Evolutionary conservation across 1,140 invertebrate genomes (phyloP).

Genomic region (Leptinotarsa texana): DNA sequence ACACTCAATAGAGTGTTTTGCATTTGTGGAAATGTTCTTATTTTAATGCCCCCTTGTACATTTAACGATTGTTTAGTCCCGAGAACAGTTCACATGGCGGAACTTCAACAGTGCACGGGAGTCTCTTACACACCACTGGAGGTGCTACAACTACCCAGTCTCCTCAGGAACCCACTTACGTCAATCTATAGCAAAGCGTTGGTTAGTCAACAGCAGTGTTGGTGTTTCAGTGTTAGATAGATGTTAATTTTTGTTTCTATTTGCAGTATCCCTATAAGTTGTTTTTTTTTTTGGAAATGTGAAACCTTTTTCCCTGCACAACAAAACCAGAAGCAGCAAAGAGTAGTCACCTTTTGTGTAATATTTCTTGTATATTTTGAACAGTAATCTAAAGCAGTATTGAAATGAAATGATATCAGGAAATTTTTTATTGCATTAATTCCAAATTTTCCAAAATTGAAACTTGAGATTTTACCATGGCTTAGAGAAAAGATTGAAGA

Average conservation of each 20-base stretch:
- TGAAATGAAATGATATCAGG: no score
- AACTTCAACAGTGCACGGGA: constrained; percentile 60
- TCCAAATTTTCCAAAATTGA: no score
- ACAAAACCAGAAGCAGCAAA: no score
- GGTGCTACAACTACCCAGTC: constrained; percentile 68
- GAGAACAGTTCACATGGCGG: constrained; percentile 63
- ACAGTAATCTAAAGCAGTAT: no score
- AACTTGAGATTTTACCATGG: no score
- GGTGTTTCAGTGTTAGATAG: constrained; percentile 45
- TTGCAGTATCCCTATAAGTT: no score
- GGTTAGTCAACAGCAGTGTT: constrained; percentile 66
- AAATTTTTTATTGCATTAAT: no score
- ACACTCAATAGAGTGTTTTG: constrained; percentile 30
- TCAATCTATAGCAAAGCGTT: constrained; percentile 85
- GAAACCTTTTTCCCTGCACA: no score
- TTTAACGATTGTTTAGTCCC: constrained; percentile 60
- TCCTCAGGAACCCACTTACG: constrained; percentile 88
- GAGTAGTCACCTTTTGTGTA: no score
- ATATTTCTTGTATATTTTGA: no score
- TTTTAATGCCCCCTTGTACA: constrained; percentile 49
- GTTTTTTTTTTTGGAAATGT: no score
- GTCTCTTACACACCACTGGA: constrained; percentile 54
- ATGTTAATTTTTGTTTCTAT: constrained; percentile 5
- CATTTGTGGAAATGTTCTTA: constrained; percentile 28
- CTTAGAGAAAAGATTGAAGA: no score